Base-by-base conservation (phyloP, 2,113 vertebrate genomes). In the Eurypyga helias region DNA sequence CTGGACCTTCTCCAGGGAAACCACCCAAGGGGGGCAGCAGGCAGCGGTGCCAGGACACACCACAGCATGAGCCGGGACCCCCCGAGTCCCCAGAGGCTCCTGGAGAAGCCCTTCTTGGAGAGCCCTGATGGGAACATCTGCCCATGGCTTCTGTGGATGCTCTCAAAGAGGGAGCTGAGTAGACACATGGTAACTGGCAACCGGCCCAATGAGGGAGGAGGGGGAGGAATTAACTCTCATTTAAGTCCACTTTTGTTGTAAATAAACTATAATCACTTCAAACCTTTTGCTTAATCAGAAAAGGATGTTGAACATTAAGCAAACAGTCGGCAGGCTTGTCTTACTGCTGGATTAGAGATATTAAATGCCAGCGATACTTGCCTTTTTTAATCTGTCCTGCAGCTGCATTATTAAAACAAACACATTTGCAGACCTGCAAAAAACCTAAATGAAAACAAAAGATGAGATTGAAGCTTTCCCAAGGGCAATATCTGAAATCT, bases 241-340 rank as follows among this genome's bases (percentile, higher is more conserved):
- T 97, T 97, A 96, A 97, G 90, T 87, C 95, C 92, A 96, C 92
- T 96, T 97, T 95, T 95, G 96, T 97, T 97, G 97, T 97, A 97
- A 97, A 97, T 97, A 97, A 97, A 97, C 96, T 96, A 96, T 97
- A 97, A 97, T 97, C 95, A 97, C 96, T 97, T 97, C 96, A 97
- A 96, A 97, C 96, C 95, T 97, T 97, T 97, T 58, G 88, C 96
- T 96, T 97, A 97, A 97, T 97, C 95, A 97, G 94, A 97, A 97
- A 96, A 94, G 96, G 96, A 96, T 97, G 97, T 85, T 60, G 87
- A 81, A 89, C 93, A 96, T 96, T 97, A 95, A 94, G 95, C 70
- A 89, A 96, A 89, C 95, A 78, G 83, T 95, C 81, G 25, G 86
- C 95, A 94, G 93, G 91, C 93, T 87, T 89, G 93, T 96, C 86